These are phyloP conservation scores for Pachyrhynchus sulphureomaculatus DNA, from an alignment of 1,140 invertebrate genomes.

Conservation along the genomic window DNA sequence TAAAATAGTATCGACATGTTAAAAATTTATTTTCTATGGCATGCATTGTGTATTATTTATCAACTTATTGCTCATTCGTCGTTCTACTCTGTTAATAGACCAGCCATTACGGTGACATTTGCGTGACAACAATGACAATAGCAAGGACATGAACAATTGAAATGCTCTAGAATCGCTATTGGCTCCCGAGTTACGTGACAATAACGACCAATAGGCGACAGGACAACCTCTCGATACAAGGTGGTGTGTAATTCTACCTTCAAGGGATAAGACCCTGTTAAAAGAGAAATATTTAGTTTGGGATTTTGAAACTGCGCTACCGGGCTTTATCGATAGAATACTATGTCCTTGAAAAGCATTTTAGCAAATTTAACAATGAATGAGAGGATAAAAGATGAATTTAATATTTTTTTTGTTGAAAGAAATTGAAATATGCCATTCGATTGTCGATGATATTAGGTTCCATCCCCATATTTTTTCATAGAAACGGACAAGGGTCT, in stretches of 20 bases:
- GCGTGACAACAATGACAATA: conserved; percentile 44
- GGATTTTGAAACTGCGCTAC: conserved; percentile 14
- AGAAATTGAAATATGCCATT: conserved; percentile 22
- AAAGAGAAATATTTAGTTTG: conserved; percentile 32
- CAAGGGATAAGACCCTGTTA: conserved; percentile 9
- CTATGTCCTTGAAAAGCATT: conserved; percentile 27
- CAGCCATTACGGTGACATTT: conserved; percentile 36
- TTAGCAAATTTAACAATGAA: conserved; percentile 38
- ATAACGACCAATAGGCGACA: conserved; percentile 40
- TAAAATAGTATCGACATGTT: too few relatives aligned
- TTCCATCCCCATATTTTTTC: conserved; percentile 36
- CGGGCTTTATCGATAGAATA: neutral
- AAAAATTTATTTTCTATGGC: too few relatives aligned
- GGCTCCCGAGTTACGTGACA: conserved; percentile 38
- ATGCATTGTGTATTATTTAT: too few relatives aligned
- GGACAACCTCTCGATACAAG: conserved; percentile 13
- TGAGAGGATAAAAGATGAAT: conserved; percentile 41
- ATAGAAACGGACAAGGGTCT: conserved; percentile 36
- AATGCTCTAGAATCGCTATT: conserved; percentile 29
- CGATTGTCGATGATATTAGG: conserved; percentile 28
- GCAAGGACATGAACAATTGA: conserved; percentile 37
- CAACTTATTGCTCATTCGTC: neutral
- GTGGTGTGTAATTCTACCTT: conserved; percentile 23
- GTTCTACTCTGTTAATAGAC: conserved; percentile 6
- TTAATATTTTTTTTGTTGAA: conserved; percentile 39